These are phyloP conservation scores for Lichenostomus cassidix DNA, from an alignment of 2,113 vertebrate species.

Conservation along the genomic window DNA sequence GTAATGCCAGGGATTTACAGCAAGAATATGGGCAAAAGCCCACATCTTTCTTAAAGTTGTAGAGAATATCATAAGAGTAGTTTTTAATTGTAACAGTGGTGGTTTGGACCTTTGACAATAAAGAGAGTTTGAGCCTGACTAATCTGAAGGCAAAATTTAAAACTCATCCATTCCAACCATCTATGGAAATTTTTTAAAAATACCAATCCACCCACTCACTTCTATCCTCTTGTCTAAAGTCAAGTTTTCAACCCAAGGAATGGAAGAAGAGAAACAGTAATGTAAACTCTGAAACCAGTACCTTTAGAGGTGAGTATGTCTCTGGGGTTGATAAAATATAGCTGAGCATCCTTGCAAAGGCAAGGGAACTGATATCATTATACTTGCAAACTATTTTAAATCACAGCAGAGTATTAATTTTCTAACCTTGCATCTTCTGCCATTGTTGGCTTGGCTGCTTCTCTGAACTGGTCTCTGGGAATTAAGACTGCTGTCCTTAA, in stretches of 20 bases:
- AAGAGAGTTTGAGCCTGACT: neutral
- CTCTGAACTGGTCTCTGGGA: neutral
- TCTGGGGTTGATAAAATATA: neutral
- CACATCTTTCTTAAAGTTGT: neutral
- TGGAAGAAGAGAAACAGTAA: neutral
- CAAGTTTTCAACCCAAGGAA: neutral
- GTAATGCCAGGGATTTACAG: neutral
- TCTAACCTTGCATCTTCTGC: neutral
- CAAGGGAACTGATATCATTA: neutral
- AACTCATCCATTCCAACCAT: neutral
- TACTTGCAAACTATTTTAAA: neutral
- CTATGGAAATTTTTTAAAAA: neutral
- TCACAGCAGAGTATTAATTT: neutral
- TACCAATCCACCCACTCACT: neutral
- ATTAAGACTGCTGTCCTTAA: neutral
- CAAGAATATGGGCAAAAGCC: neutral
- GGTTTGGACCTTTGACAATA: neutral
- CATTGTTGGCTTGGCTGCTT: neutral
- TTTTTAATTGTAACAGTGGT: neutral
- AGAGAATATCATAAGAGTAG: neutral
- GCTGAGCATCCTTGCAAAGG: neutral
- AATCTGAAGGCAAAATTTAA: neutral
- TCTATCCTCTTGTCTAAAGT: neutral
- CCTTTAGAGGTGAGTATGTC: neutral
- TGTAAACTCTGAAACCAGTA: neutral